phyloP scores from a whole-genome alignment of 2,797 vertebrate species.

The Pterois miles region DNA sequence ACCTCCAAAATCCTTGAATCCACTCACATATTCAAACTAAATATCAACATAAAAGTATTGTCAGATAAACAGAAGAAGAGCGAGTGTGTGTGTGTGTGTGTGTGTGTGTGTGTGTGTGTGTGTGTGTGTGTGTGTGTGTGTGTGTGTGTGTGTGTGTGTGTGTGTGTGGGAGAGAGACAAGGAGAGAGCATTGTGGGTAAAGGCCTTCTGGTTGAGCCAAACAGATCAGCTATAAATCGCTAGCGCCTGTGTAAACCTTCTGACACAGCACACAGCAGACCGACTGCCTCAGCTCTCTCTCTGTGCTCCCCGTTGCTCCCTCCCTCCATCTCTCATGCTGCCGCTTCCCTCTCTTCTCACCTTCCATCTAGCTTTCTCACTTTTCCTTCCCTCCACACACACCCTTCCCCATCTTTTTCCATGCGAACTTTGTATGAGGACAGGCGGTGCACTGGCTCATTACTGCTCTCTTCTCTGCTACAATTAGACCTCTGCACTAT shows the following conservation, averaged over 20 bases:
- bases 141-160: not conserved
- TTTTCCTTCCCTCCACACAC: slow-evolving; percentile 22
- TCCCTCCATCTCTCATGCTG: slow-evolving; percentile 42
- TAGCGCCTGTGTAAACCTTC: slow-evolving; percentile 61
- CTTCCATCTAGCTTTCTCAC: slow-evolving; percentile 34
- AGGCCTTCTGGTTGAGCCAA: slow-evolving; percentile 58
- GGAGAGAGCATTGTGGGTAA: slow-evolving; percentile 27
- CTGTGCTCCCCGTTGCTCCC: slow-evolving; percentile 24
- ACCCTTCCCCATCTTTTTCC: slow-evolving; percentile 31
- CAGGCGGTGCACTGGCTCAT: slow-evolving; percentile 57
- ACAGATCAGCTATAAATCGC: slow-evolving; percentile 70
- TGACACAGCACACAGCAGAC: slow-evolving; percentile 77
- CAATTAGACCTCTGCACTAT: slow-evolving; percentile 73
- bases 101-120: not conserved
- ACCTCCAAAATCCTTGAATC: not conserved
- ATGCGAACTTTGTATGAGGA: slow-evolving; percentile 33
- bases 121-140: not conserved
- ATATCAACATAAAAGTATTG: not conserved
- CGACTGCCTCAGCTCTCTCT: slow-evolving; percentile 57
- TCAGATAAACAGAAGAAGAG: not conserved
- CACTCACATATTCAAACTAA: not conserved
- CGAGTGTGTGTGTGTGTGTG: not conserved
- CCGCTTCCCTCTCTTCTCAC: slow-evolving; percentile 36
- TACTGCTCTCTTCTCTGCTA: slow-evolving; percentile 63
- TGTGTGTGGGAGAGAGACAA: slow-evolving; percentile 1